A percentile compares a stretch with the other conserved stretches of the same genome.
Conservation (phyloP, 1,140 invertebrate genomes). For the Drosophila arawakana region DNA sequence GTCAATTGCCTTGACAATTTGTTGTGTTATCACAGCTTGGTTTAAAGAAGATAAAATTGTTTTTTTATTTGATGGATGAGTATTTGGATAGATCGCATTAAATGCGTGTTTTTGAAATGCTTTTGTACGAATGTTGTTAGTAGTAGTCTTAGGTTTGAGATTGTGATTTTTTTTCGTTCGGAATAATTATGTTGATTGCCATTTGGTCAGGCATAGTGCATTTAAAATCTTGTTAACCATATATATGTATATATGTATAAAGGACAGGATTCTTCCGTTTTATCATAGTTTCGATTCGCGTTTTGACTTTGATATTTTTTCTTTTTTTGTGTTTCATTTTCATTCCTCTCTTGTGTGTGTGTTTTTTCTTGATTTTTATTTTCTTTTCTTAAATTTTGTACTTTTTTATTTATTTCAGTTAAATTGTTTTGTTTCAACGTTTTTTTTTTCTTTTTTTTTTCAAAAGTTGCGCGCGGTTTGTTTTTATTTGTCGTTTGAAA, state of each 20-base stretch:
- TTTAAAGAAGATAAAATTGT: constrained; percentile 30
- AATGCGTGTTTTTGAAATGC: constrained; percentile 35
- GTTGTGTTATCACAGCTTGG: constrained; percentile 40
- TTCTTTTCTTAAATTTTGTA: constrained; percentile 34
- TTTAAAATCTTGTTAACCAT: constrained; percentile 77
- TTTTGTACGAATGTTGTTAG: constrained; percentile 63
- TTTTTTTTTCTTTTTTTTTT: not conserved
- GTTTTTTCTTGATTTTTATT: constrained; percentile 41
- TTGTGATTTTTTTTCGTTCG: constrained; percentile 44
- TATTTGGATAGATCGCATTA: constrained; percentile 28
- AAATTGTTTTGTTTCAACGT: constrained; percentile 37
- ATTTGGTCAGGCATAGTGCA: constrained; percentile 69
- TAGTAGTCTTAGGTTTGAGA: constrained; percentile 52
- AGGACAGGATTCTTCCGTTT: constrained; percentile 53
- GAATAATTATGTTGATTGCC: constrained; percentile 57
- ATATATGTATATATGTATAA: constrained; percentile 33
- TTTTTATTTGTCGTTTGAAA: constrained; percentile 47
- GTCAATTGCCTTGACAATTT: constrained; percentile 29
- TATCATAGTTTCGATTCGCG: constrained; percentile 59
- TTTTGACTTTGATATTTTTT: constrained; percentile 51
- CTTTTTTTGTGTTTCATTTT: constrained; percentile 38
- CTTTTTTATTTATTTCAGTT: constrained; percentile 44
- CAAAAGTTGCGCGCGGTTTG: constrained; percentile 47
- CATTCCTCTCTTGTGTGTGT: constrained; percentile 36
- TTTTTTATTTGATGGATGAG: constrained; percentile 31